Conservation (phyloP, 2,113 vertebrate species). For the Hippolais icterina region DNA sequence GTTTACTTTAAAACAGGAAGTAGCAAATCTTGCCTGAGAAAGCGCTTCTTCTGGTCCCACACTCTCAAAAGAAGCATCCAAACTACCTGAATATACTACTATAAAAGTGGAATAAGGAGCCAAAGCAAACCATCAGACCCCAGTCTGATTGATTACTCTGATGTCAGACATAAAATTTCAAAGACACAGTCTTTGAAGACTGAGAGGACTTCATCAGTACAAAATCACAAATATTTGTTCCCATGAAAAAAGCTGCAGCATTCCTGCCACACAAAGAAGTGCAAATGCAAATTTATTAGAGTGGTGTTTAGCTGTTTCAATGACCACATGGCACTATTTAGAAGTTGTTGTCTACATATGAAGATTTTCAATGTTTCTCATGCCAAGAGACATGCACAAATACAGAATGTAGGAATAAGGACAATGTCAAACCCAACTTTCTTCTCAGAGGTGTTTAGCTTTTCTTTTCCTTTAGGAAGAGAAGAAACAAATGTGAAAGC, state of each 20-base stretch:
- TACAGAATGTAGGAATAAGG: not conserved
- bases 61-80: not conserved
- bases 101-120: not conserved
- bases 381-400: fast-evolving
- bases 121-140: not conserved
- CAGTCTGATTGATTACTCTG: not conserved
- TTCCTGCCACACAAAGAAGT: not conserved
- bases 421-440: not conserved
- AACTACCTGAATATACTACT: not conserved
- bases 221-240: not conserved
- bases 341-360: not conserved
- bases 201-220: not conserved
- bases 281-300: not conserved
- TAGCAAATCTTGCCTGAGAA: not conserved
- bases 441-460: not conserved
- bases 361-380: not conserved
- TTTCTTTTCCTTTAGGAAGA: not conserved
- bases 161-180: not conserved
- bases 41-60: not conserved
- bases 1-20: not conserved
- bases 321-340: not conserved
- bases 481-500: not conserved
- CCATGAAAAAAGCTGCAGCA: not conserved
- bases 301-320: not conserved
- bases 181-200: not conserved